phyloP scores from a whole-genome alignment of 2,113 vertebrate genomes.

The Corapipo altera region DNA sequence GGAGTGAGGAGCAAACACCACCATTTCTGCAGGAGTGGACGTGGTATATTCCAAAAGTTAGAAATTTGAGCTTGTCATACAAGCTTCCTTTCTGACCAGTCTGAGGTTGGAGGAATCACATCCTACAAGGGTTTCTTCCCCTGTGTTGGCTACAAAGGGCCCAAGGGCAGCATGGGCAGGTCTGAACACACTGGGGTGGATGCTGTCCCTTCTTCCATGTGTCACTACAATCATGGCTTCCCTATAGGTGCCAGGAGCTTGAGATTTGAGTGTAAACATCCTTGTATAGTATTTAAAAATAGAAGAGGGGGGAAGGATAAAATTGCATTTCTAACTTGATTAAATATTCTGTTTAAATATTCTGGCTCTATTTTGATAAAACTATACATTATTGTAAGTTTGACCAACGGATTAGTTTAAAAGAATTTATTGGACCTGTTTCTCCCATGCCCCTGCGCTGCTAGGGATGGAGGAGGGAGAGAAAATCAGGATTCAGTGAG shows the following conservation, averaged over 20 bases:
- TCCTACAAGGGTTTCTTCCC: not conserved
- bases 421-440: not conserved
- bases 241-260: not conserved
- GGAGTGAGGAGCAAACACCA: not conserved
- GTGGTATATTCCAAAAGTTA: not conserved
- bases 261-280: not conserved
- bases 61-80: not conserved
- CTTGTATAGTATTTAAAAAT: not conserved
- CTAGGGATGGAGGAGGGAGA: not conserved
- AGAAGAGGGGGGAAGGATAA: not conserved
- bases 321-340: not conserved
- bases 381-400: not conserved
- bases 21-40: rapidly evolving
- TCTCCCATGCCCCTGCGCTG: not conserved
- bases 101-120: not conserved
- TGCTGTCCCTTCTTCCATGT: rapidly evolving
- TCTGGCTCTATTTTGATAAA: not conserved
- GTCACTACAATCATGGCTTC: not conserved
- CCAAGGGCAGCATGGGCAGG: not conserved
- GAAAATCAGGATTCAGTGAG: not conserved
- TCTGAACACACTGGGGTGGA: rapidly evolving
- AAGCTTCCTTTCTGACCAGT: not conserved
- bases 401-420: not conserved
- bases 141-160: not conserved
- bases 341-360: not conserved